Conservation (phyloP, 2,888 invertebrate species). For the Caprella mutica region DNA sequence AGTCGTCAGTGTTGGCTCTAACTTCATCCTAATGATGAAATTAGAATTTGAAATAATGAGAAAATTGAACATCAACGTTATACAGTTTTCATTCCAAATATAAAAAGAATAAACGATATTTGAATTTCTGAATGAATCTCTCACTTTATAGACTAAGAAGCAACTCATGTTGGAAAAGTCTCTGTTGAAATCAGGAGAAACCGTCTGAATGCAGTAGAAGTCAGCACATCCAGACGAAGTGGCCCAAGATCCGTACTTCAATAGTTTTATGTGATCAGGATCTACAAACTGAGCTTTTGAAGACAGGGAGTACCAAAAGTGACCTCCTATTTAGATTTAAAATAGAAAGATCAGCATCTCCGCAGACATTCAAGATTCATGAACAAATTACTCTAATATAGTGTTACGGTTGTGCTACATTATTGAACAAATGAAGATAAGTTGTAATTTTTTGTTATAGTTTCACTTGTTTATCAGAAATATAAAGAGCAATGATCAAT, state of each 20-base stretch:
- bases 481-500: too few relatives aligned
- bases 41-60: background rate
- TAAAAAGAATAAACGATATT: background rate
- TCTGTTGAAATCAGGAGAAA: constrained; percentile 20
- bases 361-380: too few relatives aligned
- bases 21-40: constrained; percentile 21
- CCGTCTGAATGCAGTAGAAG: constrained; percentile 32
- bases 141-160: constrained; percentile 32
- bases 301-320: constrained; percentile 33
- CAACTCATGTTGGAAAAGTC: constrained; percentile 26
- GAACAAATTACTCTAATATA: too few relatives aligned
- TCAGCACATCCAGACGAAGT: constrained; percentile 33
- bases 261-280: constrained; percentile 21
- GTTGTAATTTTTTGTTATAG: too few relatives aligned
- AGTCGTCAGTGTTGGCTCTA: constrained; percentile 32
- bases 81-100: background rate
- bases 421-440: too few relatives aligned
- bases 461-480: too few relatives aligned
- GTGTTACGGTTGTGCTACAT: too few relatives aligned
- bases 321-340: constrained; percentile 34
- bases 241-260: constrained; percentile 34
- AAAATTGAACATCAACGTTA: background rate
- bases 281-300: constrained; percentile 25
- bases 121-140: background rate
- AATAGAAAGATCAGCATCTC: too few relatives aligned